These are phyloP conservation scores for Epinotia ramella DNA, from an alignment of 2,888 invertebrate genomes.

Conservation along the genomic window DNA sequence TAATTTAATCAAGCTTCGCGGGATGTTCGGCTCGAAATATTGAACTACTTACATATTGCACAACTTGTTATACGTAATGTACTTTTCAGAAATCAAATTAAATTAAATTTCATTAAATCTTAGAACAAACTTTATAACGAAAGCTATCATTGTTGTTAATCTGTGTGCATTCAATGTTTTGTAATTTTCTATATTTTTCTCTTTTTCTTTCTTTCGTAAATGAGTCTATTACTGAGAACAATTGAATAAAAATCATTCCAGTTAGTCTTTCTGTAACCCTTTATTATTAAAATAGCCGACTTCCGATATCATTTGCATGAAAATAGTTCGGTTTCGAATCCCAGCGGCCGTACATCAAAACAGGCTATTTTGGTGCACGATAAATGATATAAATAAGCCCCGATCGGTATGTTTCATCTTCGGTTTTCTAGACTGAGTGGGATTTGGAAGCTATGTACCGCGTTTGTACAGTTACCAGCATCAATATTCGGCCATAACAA, in stretches of 20 bases:
- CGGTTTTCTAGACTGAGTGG: slow-evolving; percentile 15
- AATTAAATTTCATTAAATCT: too few species aligned
- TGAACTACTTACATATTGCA: too few species aligned
- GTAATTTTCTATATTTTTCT: too few species aligned
- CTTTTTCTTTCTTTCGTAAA: background rate
- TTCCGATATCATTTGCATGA: slow-evolving; percentile 18
- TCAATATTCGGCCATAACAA: too few species aligned
- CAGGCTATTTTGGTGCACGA: slow-evolving; percentile 47
- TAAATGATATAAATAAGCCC: slow-evolving; percentile 40
- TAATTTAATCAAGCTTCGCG: too few species aligned
- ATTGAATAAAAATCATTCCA: slow-evolving; percentile 5
- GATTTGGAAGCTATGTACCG: background rate
- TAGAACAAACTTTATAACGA: too few species aligned
- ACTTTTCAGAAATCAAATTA: too few species aligned
- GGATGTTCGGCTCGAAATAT: too few species aligned
- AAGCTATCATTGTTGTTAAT: too few species aligned
- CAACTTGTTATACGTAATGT: too few species aligned
- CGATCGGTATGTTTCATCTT: slow-evolving; percentile 29
- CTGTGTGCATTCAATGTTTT: too few species aligned
- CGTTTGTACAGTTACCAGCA: background rate
- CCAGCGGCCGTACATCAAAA: slow-evolving; percentile 56
- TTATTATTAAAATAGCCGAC: slow-evolving; percentile 15
- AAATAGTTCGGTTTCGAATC: slow-evolving; percentile 32
- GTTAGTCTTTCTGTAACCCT: background rate
- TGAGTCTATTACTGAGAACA: background rate